These are phyloP conservation scores for Numida meleagris DNA, from an alignment of 2,113 vertebrate genomes.

Conservation along the genomic window DNA sequence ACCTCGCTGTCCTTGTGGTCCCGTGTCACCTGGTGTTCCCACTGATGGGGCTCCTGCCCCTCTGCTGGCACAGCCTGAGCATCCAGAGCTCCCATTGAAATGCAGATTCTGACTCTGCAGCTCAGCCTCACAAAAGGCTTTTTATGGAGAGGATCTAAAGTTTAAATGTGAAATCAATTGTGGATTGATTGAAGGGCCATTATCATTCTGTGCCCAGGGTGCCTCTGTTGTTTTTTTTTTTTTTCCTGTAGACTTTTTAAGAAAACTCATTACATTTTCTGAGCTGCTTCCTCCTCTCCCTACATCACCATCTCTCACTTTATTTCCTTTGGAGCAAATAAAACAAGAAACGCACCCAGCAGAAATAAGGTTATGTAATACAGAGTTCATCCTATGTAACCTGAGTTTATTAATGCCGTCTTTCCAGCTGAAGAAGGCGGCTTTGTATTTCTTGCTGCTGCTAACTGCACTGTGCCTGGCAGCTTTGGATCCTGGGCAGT, in stretches of 20 bases:
- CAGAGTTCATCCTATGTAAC: neutral
- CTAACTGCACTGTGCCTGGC: neutral
- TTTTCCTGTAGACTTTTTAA: neutral
- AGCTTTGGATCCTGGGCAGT: fast-evolving
- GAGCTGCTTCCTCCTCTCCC: neutral
- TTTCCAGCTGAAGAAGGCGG: neutral
- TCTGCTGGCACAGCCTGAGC: neutral
- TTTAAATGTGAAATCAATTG: slow-evolving; percentile 41
- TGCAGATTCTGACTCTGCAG: slow-evolving; percentile 18
- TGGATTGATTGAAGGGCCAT: neutral
- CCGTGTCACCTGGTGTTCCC: neutral
- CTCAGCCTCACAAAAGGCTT: slow-evolving; percentile 16
- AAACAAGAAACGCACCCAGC: neutral
- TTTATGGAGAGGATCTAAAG: slow-evolving; percentile 26
- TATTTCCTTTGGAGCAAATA: slow-evolving; percentile 10
- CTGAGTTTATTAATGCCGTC: neutral
- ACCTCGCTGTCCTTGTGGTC: neutral
- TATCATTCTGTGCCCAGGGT: neutral
- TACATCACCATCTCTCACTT: neutral
- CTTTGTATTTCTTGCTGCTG: neutral
- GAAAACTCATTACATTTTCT: neutral
- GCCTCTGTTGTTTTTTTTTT: neutral
- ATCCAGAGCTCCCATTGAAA: neutral
- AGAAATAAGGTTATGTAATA: neutral
- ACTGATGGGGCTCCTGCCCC: neutral